phyloP scores from a whole-genome alignment of 2,113 vertebrate species.

The Leucopternis melanops region DNA sequence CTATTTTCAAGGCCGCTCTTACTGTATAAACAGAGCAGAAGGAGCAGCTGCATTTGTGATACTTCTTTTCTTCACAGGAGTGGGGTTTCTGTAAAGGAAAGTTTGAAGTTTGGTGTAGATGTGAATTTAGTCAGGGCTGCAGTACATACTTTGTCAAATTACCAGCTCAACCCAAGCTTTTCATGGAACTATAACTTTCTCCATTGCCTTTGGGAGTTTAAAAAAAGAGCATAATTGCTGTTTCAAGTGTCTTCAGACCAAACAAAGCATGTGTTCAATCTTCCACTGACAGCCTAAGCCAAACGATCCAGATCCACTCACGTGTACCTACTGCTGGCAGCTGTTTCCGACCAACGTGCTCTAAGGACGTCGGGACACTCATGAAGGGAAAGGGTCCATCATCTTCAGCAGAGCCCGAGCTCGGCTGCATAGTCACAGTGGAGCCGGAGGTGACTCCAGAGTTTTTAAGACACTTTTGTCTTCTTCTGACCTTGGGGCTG shows the following conservation, averaged over 20 bases:
- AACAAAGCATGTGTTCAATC: not conserved
- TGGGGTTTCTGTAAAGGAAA: not conserved
- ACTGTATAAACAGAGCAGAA: not conserved
- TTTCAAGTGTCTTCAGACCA: not conserved
- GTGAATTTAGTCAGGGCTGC: not conserved
- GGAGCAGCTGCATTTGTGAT: not conserved
- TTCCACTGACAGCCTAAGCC: not conserved
- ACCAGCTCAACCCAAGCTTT: not conserved
- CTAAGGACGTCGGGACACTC: accelerated
- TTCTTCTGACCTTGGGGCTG: not conserved
- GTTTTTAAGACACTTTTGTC: not conserved
- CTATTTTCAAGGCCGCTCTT: not conserved
- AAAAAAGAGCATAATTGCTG: not conserved
- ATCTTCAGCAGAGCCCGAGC: not conserved
- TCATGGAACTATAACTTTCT: not conserved
- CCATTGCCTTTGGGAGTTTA: not conserved
- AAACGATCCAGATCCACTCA: not conserved
- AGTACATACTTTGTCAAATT: not conserved
- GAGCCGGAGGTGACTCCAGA: not conserved
- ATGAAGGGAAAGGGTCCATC: not conserved
- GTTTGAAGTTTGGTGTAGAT: not conserved
- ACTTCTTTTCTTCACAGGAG: not conserved
- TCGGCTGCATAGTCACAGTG: accelerated
- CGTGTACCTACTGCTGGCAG: not conserved
- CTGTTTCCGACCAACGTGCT: not conserved